Evolutionary conservation across 1,140 invertebrate genomes (phyloP).

Genomic region (Megalopta genalis): DNA sequence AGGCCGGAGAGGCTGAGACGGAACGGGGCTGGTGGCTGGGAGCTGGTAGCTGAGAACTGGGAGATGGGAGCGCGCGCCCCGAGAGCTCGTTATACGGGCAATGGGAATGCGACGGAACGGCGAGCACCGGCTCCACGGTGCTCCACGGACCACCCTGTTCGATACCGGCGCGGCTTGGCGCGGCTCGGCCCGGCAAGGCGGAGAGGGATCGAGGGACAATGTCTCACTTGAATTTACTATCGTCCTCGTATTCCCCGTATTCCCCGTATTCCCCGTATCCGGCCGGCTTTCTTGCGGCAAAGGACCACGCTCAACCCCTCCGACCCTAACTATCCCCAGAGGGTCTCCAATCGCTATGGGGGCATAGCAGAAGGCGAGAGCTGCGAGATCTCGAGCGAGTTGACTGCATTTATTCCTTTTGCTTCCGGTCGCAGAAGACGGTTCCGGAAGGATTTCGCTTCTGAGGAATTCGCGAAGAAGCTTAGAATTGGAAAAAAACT

Average conservation of each 20-base stretch:
- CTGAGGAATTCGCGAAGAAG: too few species aligned
- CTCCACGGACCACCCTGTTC: slow-evolving; percentile 70
- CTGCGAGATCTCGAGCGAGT: too few species aligned
- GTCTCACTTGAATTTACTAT: slow-evolving; percentile 72
- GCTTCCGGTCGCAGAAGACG: too few species aligned
- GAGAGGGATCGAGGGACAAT: slow-evolving; percentile 64
- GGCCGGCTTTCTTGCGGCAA: slow-evolving; percentile 58
- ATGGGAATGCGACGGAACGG: slow-evolving; percentile 68
- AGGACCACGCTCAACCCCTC: not conserved
- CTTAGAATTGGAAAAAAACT: too few species aligned
- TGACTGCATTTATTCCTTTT: too few species aligned
- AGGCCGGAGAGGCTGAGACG: not conserved
- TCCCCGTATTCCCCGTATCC: too few species aligned
- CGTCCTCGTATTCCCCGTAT: slow-evolving; percentile 62
- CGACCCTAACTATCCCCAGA: not conserved
- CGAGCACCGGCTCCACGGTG: slow-evolving; percentile 49
- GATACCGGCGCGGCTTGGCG: slow-evolving; percentile 36
- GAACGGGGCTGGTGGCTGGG: not conserved
- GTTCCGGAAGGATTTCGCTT: too few species aligned
- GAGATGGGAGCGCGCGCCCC: slow-evolving; percentile 39
- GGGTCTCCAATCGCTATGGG: not conserved
- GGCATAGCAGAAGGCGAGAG: too few species aligned
- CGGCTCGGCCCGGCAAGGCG: not conserved
- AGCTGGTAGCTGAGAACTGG: not conserved
- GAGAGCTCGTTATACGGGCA: slow-evolving; percentile 69